Base-by-base conservation (phyloP, 2,113 vertebrate species). In the Cyprinodon tularosa region DNA sequence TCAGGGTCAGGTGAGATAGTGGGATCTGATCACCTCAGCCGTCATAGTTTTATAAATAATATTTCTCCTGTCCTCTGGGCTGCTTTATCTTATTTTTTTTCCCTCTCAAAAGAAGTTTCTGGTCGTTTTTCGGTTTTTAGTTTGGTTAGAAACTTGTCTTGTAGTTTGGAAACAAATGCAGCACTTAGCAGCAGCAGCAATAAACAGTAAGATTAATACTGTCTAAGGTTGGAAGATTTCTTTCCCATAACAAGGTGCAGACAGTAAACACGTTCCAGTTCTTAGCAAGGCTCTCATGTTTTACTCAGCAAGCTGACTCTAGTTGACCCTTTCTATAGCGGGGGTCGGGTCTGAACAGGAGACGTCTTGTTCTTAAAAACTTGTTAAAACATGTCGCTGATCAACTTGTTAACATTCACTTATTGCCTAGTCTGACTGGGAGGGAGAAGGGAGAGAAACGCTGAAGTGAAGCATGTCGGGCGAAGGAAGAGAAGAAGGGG, bases 1-100 rank as follows among this genome's bases (percentile, higher is more conserved):
- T 94, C 94, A 96, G 96, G 96, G 95, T 95, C 93, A 86, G 94
- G 93, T 95, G 94, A 96, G 95, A 93, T 29, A 94, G 94, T 94
- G 92, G 93, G 90, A 90, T 88, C 82, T 81, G 94, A 95, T 95
- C 88, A 91, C 95, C 93, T 95, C 95, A 95, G 95, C 96, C 95
- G 93, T 96, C 95, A 95, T 94, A 95, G 95, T 96, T 87, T 97
- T 97, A 97, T 98, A 98, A 98, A 99, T 99, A 98, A 97, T 66
- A 17, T 71, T 89, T 95, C 95, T 93, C 95, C 95, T 92, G 84
- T 88, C 94, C 94, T 94, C 93, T 77, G 93, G 95, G 96, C 95
- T 96, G 96, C 96, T 96, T 92, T 94, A 94, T 7, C 45, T 44
- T 44, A 17, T 39, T n/a, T 2, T 17, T 44, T 29, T 22, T 22